A percentile compares a stretch with the other conserved stretches of the same genome.
Conservation (phyloP, 2,888 invertebrate species). For the Dasypolia templi region DNA sequence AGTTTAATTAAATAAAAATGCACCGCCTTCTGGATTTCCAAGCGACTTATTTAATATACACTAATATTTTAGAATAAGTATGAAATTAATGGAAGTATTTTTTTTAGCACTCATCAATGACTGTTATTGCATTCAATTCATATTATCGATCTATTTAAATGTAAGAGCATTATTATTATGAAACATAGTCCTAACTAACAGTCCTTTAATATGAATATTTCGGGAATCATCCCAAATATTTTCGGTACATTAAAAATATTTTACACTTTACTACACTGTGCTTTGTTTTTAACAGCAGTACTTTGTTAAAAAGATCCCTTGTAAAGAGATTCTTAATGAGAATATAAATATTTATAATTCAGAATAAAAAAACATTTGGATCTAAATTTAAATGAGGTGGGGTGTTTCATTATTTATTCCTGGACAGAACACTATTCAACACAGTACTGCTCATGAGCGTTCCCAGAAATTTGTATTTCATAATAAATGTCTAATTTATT, state of each 20-base stretch:
- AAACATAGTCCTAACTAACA: slow-evolving; percentile 63
- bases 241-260: slow-evolving; percentile 47
- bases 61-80: slow-evolving; percentile 61
- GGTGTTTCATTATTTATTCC: slow-evolving; percentile 6
- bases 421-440: slow-evolving; percentile 27
- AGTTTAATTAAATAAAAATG: slow-evolving; percentile 51
- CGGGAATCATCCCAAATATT: slow-evolving; percentile 21
- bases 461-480: slow-evolving; percentile 25
- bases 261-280: slow-evolving; percentile 46
- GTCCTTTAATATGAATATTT: slow-evolving; percentile 61
- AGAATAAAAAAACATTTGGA: slow-evolving; percentile 15
- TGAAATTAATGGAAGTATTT: slow-evolving; percentile 66
- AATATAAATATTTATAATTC: slow-evolving; percentile 26
- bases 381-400: slow-evolving; percentile 18
- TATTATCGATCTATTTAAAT: slow-evolving; percentile 54
- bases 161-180: slow-evolving; percentile 60
- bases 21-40: slow-evolving; percentile 29
- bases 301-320: slow-evolving; percentile 42
- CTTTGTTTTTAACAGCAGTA: slow-evolving; percentile 48
- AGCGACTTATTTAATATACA: slow-evolving; percentile 48
- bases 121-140: slow-evolving; percentile 62
- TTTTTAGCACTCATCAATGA: slow-evolving; percentile 64
- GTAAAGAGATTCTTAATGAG: slow-evolving; percentile 14
- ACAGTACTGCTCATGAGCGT: slow-evolving; percentile 49
- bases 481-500: slow-evolving; percentile 10